These are phyloP conservation scores for Ciconia maguari DNA, from an alignment of 2,113 vertebrate species.

Conservation along the genomic window DNA sequence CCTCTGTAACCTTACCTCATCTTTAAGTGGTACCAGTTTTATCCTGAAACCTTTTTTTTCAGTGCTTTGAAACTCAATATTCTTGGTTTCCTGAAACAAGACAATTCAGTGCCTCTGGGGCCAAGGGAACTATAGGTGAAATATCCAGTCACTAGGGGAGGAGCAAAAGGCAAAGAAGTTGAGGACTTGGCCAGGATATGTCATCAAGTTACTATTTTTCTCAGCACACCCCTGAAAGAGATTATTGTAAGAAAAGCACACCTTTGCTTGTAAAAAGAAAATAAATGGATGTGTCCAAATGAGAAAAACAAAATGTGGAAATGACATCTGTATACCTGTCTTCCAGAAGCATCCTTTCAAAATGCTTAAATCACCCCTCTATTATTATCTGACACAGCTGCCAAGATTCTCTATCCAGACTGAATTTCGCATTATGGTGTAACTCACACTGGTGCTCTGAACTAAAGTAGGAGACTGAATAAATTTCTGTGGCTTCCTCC, in stretches of 20 bases:
- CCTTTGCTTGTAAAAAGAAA: neutral
- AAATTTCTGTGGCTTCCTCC: conserved; percentile 40
- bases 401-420: neutral
- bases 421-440: conserved; percentile 18
- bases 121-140: neutral
- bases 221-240: neutral
- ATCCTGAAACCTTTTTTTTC: neutral
- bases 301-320: neutral
- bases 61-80: neutral
- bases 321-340: neutral
- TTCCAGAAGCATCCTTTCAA: neutral
- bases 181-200: neutral
- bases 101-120: neutral
- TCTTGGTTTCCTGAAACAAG: neutral
- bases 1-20: neutral
- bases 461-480: conserved; percentile 6
- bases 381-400: conserved; percentile 3
- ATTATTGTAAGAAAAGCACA: neutral
- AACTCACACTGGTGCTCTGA: conserved; percentile 20
- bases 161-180: neutral
- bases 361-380: neutral
- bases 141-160: neutral
- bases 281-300: neutral
- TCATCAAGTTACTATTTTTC: neutral
- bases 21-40: neutral